Conservation (phyloP, 2,888 invertebrate species). For the Ormia ochracea region DNA sequence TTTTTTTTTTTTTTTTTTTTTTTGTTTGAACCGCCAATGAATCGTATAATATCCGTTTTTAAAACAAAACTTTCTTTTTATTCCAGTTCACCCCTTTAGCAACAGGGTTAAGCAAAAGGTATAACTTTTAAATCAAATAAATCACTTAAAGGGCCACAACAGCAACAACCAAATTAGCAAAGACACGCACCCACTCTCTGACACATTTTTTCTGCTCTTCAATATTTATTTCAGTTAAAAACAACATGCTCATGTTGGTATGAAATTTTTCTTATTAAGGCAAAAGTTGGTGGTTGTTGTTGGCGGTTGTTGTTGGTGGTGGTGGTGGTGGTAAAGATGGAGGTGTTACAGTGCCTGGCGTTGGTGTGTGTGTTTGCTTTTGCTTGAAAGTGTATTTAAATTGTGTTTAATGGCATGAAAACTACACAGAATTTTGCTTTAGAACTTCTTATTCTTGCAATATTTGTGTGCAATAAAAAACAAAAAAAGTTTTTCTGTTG, state of each 20-base stretch:
- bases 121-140: constrained; percentile 49
- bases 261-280: constrained; percentile 50
- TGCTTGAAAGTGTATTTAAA: constrained; percentile 61
- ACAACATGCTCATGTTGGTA: constrained; percentile 47
- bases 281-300: constrained; percentile 25
- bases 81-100: constrained; percentile 32
- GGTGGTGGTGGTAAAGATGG: constrained; percentile 14
- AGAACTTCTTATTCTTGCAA: constrained; percentile 24
- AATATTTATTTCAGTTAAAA: constrained; percentile 26
- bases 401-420: constrained; percentile 67
- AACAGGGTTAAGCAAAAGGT: constrained; percentile 43
- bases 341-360: constrained; percentile 6
- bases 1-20: too few species aligned
- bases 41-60: constrained; percentile 66
- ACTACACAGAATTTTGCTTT: constrained; percentile 59
- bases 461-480: constrained; percentile 27
- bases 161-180: constrained; percentile 25
- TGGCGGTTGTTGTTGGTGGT: neutral
- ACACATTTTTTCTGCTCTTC: neutral
- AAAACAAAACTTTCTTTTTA: constrained; percentile 53
- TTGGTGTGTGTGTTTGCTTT: constrained; percentile 18
- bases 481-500: constrained; percentile 27
- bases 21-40: constrained; percentile 64
- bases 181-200: constrained; percentile 55
- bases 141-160: constrained; percentile 30